Base-by-base conservation (phyloP, 2,888 invertebrate species). In the Hesperia comma region DNA sequence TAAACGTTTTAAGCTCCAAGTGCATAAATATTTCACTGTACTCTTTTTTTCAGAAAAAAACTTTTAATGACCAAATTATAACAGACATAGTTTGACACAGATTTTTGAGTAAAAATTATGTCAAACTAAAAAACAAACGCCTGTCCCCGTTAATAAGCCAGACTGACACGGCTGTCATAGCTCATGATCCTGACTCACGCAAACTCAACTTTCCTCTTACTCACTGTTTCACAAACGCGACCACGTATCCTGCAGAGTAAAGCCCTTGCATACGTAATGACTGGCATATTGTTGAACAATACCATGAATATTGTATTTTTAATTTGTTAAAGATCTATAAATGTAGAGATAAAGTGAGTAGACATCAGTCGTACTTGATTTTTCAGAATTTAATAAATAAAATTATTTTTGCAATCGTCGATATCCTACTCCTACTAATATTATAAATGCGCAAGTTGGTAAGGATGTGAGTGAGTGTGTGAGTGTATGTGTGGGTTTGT, bases 191-290 rank as follows among this genome's bases (percentile, higher is more conserved):
- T 62, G 62, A 62, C 14, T 62, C 62, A 62, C 55, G 62, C 26
- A 12, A 49, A 43, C 26, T 15, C 17, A 32, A 55, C 62, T 62
- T 62, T 62, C 62, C 80, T 82, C 79, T 80, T 80, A 79, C 79
- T 80, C 78, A 79, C 78, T 77, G 76, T 77, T 81, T 78, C 79
- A 79, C 76, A 77, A 75, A 79, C 77, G 75, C 68, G 72, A 76
- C 77, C 73, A 72, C 76, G 40, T 73, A 77, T 78, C 79, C 77
- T 79, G 54, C 61, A 74, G 67, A 78, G 69, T 67, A 67, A 40
- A 67, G 69, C 69, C 63, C 63, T 32, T 71, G 73, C 63, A 73
- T 72, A 69, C 69, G 14, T 61, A 69, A 62, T 54, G 46, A 21
- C 19, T 2, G 46, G 8, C 19, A 55, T 55, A 55, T 43, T 56